These are phyloP conservation scores for Palythoa heliodiscus DNA, from an alignment of 92 coral and sea anemone species.

Conservation along the genomic window DNA sequence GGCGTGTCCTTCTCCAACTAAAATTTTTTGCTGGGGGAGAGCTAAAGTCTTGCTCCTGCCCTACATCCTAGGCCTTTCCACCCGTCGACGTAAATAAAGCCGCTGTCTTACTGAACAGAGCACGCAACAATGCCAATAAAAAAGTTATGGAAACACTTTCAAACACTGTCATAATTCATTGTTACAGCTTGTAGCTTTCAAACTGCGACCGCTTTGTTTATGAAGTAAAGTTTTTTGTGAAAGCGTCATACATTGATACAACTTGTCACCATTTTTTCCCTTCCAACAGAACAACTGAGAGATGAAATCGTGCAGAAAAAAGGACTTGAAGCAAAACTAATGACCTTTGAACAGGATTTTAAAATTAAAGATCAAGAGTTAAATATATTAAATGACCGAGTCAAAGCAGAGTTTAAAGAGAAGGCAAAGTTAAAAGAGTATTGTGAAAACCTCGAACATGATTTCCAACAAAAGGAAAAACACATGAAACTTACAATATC, in stretches of 20 bases:
- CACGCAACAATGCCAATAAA: too few species aligned
- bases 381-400: neutral
- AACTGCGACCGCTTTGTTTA: neutral
- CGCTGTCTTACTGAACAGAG: too few species aligned
- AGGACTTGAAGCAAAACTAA: constrained; percentile 13
- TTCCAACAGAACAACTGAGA: constrained; percentile 22
- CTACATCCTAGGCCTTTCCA: too few species aligned
- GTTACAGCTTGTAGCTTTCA: too few species aligned
- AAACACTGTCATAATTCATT: too few species aligned
- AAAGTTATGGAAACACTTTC: too few species aligned
- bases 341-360: constrained; percentile 24
- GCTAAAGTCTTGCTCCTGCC: too few species aligned
- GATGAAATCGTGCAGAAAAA: constrained; percentile 12
- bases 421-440: constrained; percentile 14
- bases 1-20: too few species aligned
- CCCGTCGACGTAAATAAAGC: too few species aligned
- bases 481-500: constrained; percentile 16
- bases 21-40: too few species aligned
- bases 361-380: constrained; percentile 8
- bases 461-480: constrained; percentile 8
- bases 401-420: constrained; percentile 2
- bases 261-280: neutral
- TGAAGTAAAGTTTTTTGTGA: neutral
- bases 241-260: neutral
- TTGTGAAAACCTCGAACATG: constrained; percentile 11